phyloP scores from a whole-genome alignment of 2,113 vertebrate genomes.

The Gymnorhina tibicen region DNA sequence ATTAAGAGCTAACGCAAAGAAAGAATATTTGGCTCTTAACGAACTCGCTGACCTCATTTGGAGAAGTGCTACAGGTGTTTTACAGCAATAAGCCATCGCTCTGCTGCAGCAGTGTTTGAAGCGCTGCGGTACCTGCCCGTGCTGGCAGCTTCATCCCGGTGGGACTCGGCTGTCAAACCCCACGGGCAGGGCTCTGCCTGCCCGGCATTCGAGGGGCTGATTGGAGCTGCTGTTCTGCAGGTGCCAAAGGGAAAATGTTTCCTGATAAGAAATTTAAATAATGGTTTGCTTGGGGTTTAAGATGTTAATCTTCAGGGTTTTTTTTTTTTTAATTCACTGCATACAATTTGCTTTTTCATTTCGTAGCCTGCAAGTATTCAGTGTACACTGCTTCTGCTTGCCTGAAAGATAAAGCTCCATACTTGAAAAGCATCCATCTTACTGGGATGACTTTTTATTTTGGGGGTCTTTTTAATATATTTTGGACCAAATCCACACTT shows the following conservation, averaged over 20 bases:
- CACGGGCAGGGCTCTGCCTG: background rate
- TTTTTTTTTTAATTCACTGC: background rate
- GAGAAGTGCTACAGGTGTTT: background rate
- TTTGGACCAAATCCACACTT: background rate
- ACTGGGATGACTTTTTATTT: background rate
- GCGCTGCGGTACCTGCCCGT: fast-evolving
- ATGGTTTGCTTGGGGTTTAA: background rate
- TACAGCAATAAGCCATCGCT: background rate
- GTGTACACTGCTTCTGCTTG: background rate
- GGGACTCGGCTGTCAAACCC: background rate
- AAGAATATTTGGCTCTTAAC: background rate
- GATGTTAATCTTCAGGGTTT: fast-evolving
- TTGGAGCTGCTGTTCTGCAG: background rate
- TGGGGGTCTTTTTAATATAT: background rate
- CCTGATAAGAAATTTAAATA: background rate
- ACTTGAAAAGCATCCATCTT: background rate
- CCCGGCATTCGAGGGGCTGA: fast-evolving
- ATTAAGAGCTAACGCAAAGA: background rate
- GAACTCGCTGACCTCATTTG: background rate
- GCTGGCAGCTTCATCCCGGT: background rate
- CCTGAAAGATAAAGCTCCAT: background rate
- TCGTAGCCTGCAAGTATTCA: background rate
- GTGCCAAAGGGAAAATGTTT: background rate
- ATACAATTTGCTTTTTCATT: background rate
- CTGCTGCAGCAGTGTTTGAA: background rate